phyloP scores from a whole-genome alignment of 2,797 vertebrate genomes.

The Rallus crepitans region DNA sequence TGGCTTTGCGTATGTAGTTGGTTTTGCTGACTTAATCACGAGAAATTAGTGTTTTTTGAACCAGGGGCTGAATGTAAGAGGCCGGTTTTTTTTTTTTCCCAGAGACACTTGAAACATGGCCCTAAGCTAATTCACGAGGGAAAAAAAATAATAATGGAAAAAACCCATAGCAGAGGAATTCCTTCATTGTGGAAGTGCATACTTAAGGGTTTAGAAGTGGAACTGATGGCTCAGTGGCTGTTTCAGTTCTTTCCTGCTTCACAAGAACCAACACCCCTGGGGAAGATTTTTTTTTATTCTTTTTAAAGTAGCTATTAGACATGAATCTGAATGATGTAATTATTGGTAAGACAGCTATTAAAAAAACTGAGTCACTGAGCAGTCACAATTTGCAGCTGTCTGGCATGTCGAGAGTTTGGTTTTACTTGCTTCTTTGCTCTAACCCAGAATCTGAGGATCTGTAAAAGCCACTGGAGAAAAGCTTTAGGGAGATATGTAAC shows the following conservation, averaged over 20 bases:
- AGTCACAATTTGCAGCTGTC: neutral
- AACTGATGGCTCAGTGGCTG: conserved; percentile 3
- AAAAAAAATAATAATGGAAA: neutral
- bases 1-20: accelerated
- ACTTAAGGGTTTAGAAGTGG: neutral
- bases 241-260: conserved; percentile 6
- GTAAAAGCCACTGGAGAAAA: neutral
- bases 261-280: neutral
- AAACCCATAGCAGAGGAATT: neutral
- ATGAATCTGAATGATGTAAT: conserved; percentile 1
- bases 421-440: neutral
- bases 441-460: neutral
- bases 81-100: neutral
- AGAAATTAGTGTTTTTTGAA: neutral
- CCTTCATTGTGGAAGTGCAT: neutral
- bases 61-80: neutral
- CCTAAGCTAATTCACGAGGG: neutral
- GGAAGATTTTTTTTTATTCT: neutral
- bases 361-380: conserved; percentile 41
- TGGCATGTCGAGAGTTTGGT: neutral
- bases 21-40: neutral
- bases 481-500: neutral
- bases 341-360: neutral
- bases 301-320: conserved; percentile 11
- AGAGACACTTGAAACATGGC: neutral